Percentiles rank a stretch among this genome's conserved stretches.
Conservation (phyloP, 2,888 invertebrate genomes). For the Drosophila incognita region DNA sequence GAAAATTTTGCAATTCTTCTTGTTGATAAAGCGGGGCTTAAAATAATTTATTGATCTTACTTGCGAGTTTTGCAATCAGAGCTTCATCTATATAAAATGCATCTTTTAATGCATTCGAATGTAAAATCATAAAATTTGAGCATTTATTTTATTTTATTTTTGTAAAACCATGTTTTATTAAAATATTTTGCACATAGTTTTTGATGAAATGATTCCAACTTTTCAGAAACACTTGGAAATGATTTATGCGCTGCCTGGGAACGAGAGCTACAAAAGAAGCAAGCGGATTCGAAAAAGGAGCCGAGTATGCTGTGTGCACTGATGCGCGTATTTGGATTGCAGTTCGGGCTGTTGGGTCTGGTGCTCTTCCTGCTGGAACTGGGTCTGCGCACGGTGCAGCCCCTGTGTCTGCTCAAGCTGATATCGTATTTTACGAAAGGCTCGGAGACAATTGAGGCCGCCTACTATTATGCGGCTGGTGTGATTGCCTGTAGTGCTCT, state of each 20-base stretch:
- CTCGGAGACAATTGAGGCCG: constrained; percentile 85
- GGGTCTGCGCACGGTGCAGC: constrained; percentile 88
- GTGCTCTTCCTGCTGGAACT: constrained; percentile 87
- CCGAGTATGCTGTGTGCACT: constrained; percentile 85
- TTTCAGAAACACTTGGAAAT: constrained; percentile 86
- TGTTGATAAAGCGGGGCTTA: constrained; percentile 25
- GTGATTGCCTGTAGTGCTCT: constrained; percentile 91
- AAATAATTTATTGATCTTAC: constrained; percentile 14
- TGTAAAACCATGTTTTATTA: background rate
- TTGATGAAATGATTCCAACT: background rate
- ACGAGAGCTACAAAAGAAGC: constrained; percentile 85
- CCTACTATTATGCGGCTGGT: constrained; percentile 91
- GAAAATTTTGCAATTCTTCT: constrained; percentile 25
- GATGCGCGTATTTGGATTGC: constrained; percentile 87
- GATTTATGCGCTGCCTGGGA: constrained; percentile 87
- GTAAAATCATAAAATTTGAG: background rate
- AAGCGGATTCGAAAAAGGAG: constrained; percentile 75
- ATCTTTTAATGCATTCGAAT: background rate
- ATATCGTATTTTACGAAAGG: constrained; percentile 86
- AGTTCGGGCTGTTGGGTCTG: constrained; percentile 87
- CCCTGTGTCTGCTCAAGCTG: constrained; percentile 88
- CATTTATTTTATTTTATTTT: background rate
- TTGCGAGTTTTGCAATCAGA: constrained; percentile 5
- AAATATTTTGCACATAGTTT: background rate
- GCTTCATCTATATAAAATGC: background rate